A percentile compares a stretch with the other conserved stretches of the same genome.
These are phyloP conservation scores for Balanococcus diminutus DNA, from an alignment of 2,888 invertebrate genomes.

Conservation along the genomic window DNA sequence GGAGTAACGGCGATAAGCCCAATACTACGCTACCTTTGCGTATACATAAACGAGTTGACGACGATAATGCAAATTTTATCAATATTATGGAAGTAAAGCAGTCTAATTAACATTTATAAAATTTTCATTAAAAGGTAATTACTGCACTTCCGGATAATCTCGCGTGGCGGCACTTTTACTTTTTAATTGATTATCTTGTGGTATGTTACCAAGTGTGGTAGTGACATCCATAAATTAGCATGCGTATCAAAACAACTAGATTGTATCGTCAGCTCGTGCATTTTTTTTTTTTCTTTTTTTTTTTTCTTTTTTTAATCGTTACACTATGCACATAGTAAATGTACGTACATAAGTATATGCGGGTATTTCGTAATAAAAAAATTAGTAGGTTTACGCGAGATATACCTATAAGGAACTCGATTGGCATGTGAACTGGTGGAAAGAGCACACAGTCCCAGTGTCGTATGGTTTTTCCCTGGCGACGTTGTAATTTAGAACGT, in stretches of 20 bases:
- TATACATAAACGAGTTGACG: not conserved
- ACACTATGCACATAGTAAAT: not conserved
- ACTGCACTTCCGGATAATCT: conserved; percentile 26
- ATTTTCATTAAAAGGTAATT: conserved; percentile 34
- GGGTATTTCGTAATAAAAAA: not conserved
- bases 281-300: not conserved
- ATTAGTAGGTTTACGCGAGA: not conserved
- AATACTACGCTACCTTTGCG: not conserved
- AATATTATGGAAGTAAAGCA: not conserved
- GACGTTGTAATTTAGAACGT: not conserved
- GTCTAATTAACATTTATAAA: conserved; percentile 25
- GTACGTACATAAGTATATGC: not conserved
- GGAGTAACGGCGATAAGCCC: not conserved
- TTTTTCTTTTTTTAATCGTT: not conserved
- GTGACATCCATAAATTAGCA: conserved; percentile 28
- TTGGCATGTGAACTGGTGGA: not conserved
- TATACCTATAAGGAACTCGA: not conserved
- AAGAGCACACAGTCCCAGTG: not conserved
- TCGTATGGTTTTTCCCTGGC: not conserved
- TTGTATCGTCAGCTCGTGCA: not conserved
- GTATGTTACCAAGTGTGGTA: conserved; percentile 23
- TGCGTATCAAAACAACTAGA: conserved; percentile 21
- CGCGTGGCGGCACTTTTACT: conserved; percentile 6
- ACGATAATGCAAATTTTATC: conserved; percentile 32
- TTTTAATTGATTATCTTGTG: conserved; percentile 24